Conservation (phyloP, 2,888 invertebrate genomes). For the Microplitis manilae region DNA sequence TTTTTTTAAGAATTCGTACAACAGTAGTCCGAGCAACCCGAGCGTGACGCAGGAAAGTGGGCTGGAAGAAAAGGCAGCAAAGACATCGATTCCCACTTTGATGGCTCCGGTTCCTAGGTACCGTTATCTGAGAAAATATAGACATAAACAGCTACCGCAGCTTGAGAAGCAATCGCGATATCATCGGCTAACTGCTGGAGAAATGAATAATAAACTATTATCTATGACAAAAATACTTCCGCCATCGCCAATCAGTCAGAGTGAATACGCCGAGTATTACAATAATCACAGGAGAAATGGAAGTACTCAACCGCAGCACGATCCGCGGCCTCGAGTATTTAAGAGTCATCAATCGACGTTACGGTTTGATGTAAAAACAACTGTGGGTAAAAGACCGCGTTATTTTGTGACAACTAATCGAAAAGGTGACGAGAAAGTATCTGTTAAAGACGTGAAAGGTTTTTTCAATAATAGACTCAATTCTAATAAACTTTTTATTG, state of each 20-base stretch:
- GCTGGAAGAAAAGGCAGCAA: constrained; percentile 24
- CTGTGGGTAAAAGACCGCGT: constrained; percentile 22
- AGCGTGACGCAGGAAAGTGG: constrained; percentile 44
- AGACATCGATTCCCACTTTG: too few species aligned
- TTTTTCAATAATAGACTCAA: neutral
- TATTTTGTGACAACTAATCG: neutral
- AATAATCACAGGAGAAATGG: constrained; percentile 28
- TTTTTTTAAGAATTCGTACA: too few species aligned
- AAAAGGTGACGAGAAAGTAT: constrained; percentile 55
- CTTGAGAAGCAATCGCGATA: constrained; percentile 22
- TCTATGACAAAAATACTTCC: constrained; percentile 52
- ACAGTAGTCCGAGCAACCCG: too few species aligned
- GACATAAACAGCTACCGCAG: constrained; percentile 32
- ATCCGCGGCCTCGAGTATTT: constrained; percentile 37
- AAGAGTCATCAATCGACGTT: constrained; percentile 35
- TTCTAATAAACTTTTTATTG: constrained; percentile 39
- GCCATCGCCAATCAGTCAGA: constrained; percentile 49
- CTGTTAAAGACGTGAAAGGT: constrained; percentile 37
- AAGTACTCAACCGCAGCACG: constrained; percentile 15
- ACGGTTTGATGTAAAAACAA: constrained; percentile 18
- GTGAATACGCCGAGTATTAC: constrained; percentile 52
- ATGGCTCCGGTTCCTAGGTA: neutral
- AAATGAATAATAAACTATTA: constrained; percentile 13
- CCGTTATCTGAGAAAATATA: constrained; percentile 23
- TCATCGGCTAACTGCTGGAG: constrained; percentile 25